Percentiles rank a stretch among this genome's conserved stretches.
Evolutionary conservation across 2,888 invertebrate genomes (phyloP).

Genomic region (Dynastes tityus): DNA sequence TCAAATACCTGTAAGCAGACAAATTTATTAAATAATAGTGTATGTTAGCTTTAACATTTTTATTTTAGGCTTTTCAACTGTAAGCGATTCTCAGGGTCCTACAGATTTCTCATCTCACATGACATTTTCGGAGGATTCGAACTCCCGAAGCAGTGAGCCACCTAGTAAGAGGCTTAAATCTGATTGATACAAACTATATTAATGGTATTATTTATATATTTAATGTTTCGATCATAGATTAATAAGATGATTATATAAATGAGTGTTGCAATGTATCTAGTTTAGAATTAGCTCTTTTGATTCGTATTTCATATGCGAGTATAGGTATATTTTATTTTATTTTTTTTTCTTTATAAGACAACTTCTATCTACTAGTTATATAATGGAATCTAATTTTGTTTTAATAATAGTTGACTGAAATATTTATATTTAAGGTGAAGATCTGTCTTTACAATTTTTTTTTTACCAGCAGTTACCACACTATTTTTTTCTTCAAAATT

Average conservation of each 20-base stretch:
- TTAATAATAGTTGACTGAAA: too few species aligned
- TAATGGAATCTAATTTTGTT: neutral
- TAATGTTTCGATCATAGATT: neutral
- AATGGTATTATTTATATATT: slow-evolving; percentile 18
- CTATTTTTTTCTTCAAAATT: too few species aligned
- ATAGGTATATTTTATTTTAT: too few species aligned
- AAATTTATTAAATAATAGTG: neutral
- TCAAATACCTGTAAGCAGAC: slow-evolving; percentile 88
- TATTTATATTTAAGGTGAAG: too few species aligned
- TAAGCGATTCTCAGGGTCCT: slow-evolving; percentile 91
- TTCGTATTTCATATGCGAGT: too few species aligned
- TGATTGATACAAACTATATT: slow-evolving; percentile 72
- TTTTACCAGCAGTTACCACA: too few species aligned
- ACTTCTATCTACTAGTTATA: neutral
- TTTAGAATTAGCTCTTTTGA: too few species aligned
- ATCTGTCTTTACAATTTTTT: too few species aligned
- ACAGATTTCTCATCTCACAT: slow-evolving; percentile 88
- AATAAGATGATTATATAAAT: too few species aligned
- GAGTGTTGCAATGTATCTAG: too few species aligned
- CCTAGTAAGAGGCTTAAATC: slow-evolving; percentile 85
- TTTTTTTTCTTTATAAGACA: too few species aligned
- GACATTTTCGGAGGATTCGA: slow-evolving; percentile 92
- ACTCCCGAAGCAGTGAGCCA: slow-evolving; percentile 89
- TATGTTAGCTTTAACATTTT: neutral
- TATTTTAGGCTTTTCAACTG: slow-evolving; percentile 86